Base-by-base conservation (phyloP, 2,888 invertebrate species). In the Plusia festucae region DNA sequence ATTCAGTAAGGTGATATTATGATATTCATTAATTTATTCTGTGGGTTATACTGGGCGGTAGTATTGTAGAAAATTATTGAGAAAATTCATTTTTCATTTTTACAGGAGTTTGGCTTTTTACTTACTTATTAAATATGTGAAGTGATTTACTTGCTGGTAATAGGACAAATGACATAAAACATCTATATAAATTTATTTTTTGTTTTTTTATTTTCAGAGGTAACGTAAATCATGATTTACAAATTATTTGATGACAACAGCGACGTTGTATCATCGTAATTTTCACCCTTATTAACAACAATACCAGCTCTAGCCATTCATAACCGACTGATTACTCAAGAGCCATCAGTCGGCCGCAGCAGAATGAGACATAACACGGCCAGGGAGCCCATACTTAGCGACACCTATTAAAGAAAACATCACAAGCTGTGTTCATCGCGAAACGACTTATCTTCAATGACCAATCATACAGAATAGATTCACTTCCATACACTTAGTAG, bases 401-500 rank as follows among this genome's bases (percentile, higher is more conserved):
- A 68, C 65, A 76, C 56, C 65, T 76, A 53, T 73, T 61, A 61
- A 52, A 72, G 65, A 76, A 73, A 73, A 72, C 66, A 72, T 56
- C 73, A 49, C 63, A 57, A 62, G 60, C 59, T 51, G 46, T 68
- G 74, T 68, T 68, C 65, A 44, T 20, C 52, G 60, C 61, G 66
- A 65, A 75, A 73, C 73, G 65, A 65, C 53, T 64, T 72, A 82
- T 83, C 82, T 81, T 84, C 85, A 85, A 88, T 89, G 91, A 89
- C 92, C 92, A 91, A 92, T 92, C 90, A 88, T 90, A 89, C 84
- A 86, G 86, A 87, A 88, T 89, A 85, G 88, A 79, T 78, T 74
- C 76, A 73, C 70, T 78, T 77, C 79, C 78, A 80, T 80, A 79
- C 82, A 70, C 73, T 74, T 75, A 78, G 78, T 73, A 61, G 81